Base-by-base conservation (phyloP, 2,113 vertebrate species). In the Embiotoca jacksoni region DNA sequence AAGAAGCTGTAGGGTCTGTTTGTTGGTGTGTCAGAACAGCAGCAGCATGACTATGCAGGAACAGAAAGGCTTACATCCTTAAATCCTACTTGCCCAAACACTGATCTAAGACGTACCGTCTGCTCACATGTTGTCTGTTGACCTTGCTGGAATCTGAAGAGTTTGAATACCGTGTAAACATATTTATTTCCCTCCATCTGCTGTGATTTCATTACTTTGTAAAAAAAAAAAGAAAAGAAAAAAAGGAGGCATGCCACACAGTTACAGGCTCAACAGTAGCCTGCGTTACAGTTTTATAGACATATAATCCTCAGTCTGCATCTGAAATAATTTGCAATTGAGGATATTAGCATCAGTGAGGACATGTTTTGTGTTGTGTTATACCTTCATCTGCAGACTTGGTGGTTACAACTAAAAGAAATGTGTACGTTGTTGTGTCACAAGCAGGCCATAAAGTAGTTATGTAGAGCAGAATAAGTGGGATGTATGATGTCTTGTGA, bases 151-250 rank as follows among this genome's bases (percentile, higher is more conserved):
- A 41, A 41, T 7, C 39, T 4, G 6, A 6, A 52, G 33, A 7
- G 16, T 64, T 47, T 53, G 31, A 64, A 54, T 60, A 55, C 39
- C 63, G 6, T 47, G 62, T 54, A 53, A 76, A 77, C 49, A 54
- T 49, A 39, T 64, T 76, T 66, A 36, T 46, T 63, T 30, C 14
- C 9, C 50, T 71, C 50, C 31, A 13, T 62, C 67, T 62, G 71
- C 32, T 37, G 10, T 58, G 30, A 23, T 70, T n/a, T 62, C 31
- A 77, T 72, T 68, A 59, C 58, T 37, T 11, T 53, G 30, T 5
- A 44, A 52, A 36, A 23, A 23, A 23, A 23, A 23, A 23, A 23
- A 23, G 1, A 23, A 23, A 23, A 23, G 1, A 23, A 23, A 23
- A 23, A 23, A 39, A 11, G 7, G 23, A 50, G 1, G 4, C 32